These are phyloP conservation scores for Poeciliopsis gracilis DNA, from an alignment of 2,797 vertebrate genomes.

Conservation along the genomic window DNA sequence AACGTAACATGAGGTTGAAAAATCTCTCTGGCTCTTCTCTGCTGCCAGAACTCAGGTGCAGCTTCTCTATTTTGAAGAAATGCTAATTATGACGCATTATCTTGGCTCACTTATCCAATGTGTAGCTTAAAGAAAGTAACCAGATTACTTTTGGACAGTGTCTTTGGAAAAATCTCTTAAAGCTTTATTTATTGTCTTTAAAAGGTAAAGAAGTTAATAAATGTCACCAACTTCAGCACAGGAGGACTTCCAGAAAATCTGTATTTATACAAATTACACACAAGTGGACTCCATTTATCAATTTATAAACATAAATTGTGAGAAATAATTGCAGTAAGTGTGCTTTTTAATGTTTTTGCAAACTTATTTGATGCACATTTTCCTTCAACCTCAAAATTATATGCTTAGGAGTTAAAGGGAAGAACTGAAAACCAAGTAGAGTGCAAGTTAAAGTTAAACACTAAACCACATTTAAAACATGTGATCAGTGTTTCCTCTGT, in stretches of 20 bases:
- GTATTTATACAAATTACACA: not conserved
- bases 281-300: not conserved
- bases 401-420: not conserved
- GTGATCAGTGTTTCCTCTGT: not conserved
- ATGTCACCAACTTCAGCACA: not conserved
- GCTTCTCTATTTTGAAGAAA: slow-evolving; percentile 23
- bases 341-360: not conserved
- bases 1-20: slow-evolving; percentile 53
- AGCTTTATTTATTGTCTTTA: too few species aligned
- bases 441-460: not conserved
- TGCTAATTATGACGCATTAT: slow-evolving; percentile 45
- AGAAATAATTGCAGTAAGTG: slow-evolving; percentile 28
- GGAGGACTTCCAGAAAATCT: not conserved
- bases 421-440: not conserved
- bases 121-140: too few species aligned
- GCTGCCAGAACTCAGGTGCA: slow-evolving; percentile 2
- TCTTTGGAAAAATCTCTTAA: not conserved
- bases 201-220: too few species aligned
- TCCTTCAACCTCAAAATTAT: not conserved
- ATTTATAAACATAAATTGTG: slow-evolving; percentile 18
- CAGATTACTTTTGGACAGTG: too few species aligned
- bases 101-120: slow-evolving; percentile 29
- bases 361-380: not conserved
- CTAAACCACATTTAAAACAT: not conserved
- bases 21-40: slow-evolving; percentile 46